Evolutionary conservation across 2,888 invertebrate genomes (phyloP), one percentile per base, ranked within the genome.

Genomic region (Ophion ventricosus): DNA sequence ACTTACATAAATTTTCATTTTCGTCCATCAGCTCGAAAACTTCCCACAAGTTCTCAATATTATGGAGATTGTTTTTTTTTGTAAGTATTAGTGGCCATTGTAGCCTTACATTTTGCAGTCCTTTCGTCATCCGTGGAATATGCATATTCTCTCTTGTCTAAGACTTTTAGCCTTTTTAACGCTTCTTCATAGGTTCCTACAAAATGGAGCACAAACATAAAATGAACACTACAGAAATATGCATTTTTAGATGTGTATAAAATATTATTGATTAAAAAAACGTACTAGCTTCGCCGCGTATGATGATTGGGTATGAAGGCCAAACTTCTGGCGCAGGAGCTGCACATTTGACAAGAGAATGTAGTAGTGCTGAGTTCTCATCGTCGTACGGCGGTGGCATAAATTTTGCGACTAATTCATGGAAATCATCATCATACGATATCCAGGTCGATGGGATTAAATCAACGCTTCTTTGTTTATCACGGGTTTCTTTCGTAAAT

Each of bases 271-370:
- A 57, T 20, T n/a, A 29, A 49, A 56, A 14, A 20, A 77, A 77
- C 77, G 78, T 78, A 81, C 74, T 56, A 49, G 78, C 84, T 29
- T 74, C 75, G 26, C 84, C 81, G 17, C 66, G 67, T 49, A 84
- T 20, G 14, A n/a, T 11, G 14, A 82, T 67, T 0, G 40, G 35
- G 49, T 84, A 82, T 0, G 23, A 3, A 17, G 81, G 78, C 81
- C 78, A 84, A 64, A 20, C 11, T 0, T 77, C 70, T 10, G 78
- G 78, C 10, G 81, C 54, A 25, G 81, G 73, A 59, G 43, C 73
- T 23, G 14, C 14, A 49, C 67, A 56, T 69, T 84, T 49, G 11
- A 84, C 23, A 1, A 78, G 26, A 2, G 26, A 20, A 49, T 81
- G 70, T 10, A 82, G 14, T 23, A 84, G 69, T 4, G 56, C 67